Conservation (phyloP, 2,113 vertebrate genomes). For the Perognathus longimembris region DNA sequence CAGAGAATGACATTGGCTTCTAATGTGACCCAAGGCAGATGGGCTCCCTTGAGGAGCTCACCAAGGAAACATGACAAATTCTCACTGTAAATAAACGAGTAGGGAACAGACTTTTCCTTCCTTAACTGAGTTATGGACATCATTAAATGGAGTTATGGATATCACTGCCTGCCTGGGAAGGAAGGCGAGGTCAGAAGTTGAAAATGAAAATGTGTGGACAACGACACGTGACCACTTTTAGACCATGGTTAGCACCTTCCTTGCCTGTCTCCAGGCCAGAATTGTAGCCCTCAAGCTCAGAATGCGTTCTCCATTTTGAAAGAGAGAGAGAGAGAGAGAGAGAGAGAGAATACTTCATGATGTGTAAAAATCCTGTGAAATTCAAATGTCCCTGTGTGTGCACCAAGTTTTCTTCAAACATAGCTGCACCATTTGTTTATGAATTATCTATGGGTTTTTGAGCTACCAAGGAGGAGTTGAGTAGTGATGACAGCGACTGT, state of each 20-base stretch:
- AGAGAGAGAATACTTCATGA: conserved; percentile 10
- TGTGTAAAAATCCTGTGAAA: background rate
- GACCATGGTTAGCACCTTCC: background rate
- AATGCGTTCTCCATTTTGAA: conserved; percentile 26
- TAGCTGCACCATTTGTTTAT: conserved; percentile 4
- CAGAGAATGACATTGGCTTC: background rate
- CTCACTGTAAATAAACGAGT: background rate
- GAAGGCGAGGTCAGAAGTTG: background rate
- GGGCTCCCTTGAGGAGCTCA: background rate
- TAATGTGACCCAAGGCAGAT: background rate
- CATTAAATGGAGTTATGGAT: background rate
- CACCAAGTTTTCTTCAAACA: conserved; percentile 26
- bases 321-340: background rate
- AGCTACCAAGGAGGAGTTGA: background rate
- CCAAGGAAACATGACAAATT: background rate
- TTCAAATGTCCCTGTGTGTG: background rate
- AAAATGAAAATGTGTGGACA: background rate
- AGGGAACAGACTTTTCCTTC: background rate
- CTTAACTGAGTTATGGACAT: background rate
- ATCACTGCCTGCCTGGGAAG: background rate
- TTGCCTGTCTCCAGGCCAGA: background rate
- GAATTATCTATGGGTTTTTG: conserved; percentile 32
- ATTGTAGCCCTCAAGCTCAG: background rate
- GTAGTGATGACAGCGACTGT: background rate
- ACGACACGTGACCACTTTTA: background rate